Evolutionary conservation across 2,797 vertebrate genomes (phyloP).

Genomic region (Schizopygopsis malacanthus): DNA sequence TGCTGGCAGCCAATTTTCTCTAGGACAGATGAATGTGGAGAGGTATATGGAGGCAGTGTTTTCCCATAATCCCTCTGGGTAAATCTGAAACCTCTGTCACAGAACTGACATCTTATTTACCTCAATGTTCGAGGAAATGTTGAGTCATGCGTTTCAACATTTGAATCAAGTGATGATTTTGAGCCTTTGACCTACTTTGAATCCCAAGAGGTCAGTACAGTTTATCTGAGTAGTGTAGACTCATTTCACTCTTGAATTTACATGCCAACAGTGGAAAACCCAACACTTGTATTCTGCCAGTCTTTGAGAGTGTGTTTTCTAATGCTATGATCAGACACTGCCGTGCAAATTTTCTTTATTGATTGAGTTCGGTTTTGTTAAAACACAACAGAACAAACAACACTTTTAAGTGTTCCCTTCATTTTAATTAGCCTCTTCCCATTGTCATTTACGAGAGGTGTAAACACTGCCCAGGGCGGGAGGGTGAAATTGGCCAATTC

Average conservation of each 20-base stretch:
- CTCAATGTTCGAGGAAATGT: constrained; percentile 27
- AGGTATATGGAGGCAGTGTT: constrained; percentile 65
- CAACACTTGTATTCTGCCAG: not conserved
- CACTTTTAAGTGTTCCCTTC: constrained; percentile 20
- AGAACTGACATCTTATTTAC: constrained; percentile 48
- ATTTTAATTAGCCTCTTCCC: constrained; percentile 18
- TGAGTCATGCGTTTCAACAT: constrained; percentile 17
- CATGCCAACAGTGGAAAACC: not conserved
- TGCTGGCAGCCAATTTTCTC: constrained; percentile 81
- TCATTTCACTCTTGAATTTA: not conserved
- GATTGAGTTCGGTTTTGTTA: constrained; percentile 7
- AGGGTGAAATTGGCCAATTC: constrained; percentile 5
- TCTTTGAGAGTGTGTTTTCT: not conserved
- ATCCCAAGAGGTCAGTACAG: not conserved
- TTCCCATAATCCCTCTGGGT: constrained; percentile 64
- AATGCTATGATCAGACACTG: not conserved
- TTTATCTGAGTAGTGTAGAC: not conserved
- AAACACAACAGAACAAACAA: constrained; percentile 7
- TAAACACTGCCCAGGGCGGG: constrained; percentile 6
- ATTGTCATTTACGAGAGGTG: not conserved
- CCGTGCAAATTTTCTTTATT: not conserved
- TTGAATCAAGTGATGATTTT: not conserved
- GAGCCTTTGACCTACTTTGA: not conserved
- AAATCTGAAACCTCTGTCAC: constrained; percentile 41
- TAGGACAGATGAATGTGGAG: constrained; percentile 73